These are phyloP conservation scores for Prionailurus bengalensis DNA, from an alignment of 2,113 vertebrate species.

Conservation along the genomic window DNA sequence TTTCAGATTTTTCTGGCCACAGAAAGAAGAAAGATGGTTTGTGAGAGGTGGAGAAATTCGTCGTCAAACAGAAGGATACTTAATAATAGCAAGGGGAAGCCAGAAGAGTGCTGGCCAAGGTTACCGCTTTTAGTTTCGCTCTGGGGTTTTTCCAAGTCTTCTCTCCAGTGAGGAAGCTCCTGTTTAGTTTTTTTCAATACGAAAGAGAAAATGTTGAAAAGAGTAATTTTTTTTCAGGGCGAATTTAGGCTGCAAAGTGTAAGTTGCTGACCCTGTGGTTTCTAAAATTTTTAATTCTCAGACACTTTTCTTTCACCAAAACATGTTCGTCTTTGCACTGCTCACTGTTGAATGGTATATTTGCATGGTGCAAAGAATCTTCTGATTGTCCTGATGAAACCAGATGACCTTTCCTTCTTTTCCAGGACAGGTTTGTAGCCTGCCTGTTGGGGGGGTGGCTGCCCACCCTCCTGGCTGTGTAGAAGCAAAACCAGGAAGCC, in stretches of 20 bases:
- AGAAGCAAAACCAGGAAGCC: not conserved
- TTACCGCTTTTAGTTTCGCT: not conserved
- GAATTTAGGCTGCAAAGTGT: constrained; percentile 46
- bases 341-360: not conserved
- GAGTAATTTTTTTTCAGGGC: not conserved
- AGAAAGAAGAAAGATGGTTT: constrained; percentile 36
- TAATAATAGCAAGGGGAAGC: constrained; percentile 50
- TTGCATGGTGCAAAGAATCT: constrained; percentile 10
- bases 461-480: not conserved
- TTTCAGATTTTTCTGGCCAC: constrained; percentile 71
- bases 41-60: constrained; percentile 66
- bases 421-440: constrained; percentile 45
- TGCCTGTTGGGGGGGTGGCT: not conserved
- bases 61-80: constrained; percentile 67
- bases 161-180: not conserved
- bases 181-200: not conserved
- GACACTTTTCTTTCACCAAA: not conserved
- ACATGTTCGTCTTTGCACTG: constrained; percentile 20
- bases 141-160: constrained; percentile 56
- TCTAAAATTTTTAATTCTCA: not conserved
- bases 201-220: constrained; percentile 59
- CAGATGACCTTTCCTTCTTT: constrained; percentile 19
- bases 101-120: not conserved
- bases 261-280: not conserved
- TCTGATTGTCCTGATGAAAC: constrained; percentile 50